Base-by-base conservation (phyloP, 2,888 invertebrate genomes). In the Cybosia mesomella region DNA sequence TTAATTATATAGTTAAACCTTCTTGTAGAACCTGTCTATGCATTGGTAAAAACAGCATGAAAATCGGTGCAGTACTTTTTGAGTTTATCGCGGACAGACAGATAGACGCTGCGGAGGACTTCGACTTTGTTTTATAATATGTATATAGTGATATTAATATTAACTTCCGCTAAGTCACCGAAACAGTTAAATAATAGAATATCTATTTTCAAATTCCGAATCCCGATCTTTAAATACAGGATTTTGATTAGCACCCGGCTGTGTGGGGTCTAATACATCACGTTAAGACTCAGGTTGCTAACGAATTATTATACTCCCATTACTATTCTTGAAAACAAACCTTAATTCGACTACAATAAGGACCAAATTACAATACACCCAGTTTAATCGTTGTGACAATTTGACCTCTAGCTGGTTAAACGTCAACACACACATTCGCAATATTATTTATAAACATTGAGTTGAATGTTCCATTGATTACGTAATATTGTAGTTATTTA, bases 381-480 rank as follows among this genome's bases (percentile, higher is more conserved):
- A n/a, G 49, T n/a, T 7, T 32, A 32, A 22, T 22, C n/a, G 43
- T 60, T 59, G 60, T 69, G 70, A 70, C 77, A 63, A 32, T 11
- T 55, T 63, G 64, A 71, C 77, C 66, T 71, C 49, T 55, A 34
- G 22, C 53, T 70, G 67, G 53, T 28, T 66, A 59, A 68, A 70
- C 58, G 60, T 60, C 63, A 58, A 21, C 54, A 32, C 34, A 68
- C 18, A 64, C 64, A 59, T 60, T 7, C n/a, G 49, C 43, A 24
- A 43, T 70, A 32, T 53, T 79, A 72, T 77, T 78, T 80, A 77
- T 77, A 77, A 68, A 72, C 55, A 62, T 66, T 68, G 60, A 58
- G 43, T 68, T 32, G 15, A 36, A 64, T 61, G 39, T 54, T 66
- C n/a, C 32, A 54, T 32, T 49, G 32, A 24, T 43, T 24, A 55